Percentiles rank a stretch among this genome's conserved stretches.
Conservation (phyloP, 2,888 invertebrate genomes). For the Melitaea athalia region DNA sequence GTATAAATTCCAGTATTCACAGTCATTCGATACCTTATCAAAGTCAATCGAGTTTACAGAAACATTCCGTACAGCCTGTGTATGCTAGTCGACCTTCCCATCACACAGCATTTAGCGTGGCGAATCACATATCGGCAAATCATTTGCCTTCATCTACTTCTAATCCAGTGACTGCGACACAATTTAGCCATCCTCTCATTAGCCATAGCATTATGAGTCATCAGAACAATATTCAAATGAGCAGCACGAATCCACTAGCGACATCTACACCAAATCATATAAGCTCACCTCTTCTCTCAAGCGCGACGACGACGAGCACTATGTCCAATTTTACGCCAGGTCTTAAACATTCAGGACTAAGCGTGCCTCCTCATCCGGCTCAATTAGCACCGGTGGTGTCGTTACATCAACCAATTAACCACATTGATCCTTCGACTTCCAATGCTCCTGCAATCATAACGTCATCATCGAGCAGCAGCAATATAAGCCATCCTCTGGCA, state of each 20-base stretch:
- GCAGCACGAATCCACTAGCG: slow-evolving; percentile 55
- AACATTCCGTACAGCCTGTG: slow-evolving; percentile 76
- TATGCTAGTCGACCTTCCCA: slow-evolving; percentile 71
- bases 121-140: slow-evolving; percentile 78
- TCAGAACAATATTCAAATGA: slow-evolving; percentile 59
- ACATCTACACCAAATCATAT: slow-evolving; percentile 62
- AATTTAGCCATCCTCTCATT: slow-evolving; percentile 62
- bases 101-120: slow-evolving; percentile 69
- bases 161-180: slow-evolving; percentile 65
- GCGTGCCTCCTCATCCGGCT: slow-evolving; percentile 55
- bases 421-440: slow-evolving; percentile 55
- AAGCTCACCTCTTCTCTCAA: slow-evolving; percentile 56
- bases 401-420: slow-evolving; percentile 58
- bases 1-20: slow-evolving; percentile 74
- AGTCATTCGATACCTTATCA: slow-evolving; percentile 72
- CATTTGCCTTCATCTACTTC: slow-evolving; percentile 79
- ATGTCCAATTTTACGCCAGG: slow-evolving; percentile 65
- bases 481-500: slow-evolving; percentile 62
- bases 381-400: slow-evolving; percentile 55
- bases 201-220: slow-evolving; percentile 72
- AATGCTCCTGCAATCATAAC: slow-evolving; percentile 57
- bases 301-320: slow-evolving; percentile 58
- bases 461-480: slow-evolving; percentile 52
- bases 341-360: slow-evolving; percentile 65
- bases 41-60: slow-evolving; percentile 74